Base-by-base conservation (phyloP, 2,113 vertebrate species). In the Catharus bicknelli region DNA sequence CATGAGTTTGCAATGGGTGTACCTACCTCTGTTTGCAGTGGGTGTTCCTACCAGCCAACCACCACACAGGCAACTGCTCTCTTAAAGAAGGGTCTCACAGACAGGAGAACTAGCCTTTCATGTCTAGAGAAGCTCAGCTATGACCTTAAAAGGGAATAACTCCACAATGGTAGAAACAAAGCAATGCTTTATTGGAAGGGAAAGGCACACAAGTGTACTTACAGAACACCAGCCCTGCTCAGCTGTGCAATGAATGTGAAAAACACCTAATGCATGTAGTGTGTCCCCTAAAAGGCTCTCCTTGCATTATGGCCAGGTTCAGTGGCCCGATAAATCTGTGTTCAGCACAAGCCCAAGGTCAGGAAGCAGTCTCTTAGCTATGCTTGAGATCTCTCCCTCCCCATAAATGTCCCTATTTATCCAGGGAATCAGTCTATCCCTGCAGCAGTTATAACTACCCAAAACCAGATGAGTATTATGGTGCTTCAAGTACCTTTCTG, bases 1-100 rank as follows among this genome's bases (percentile, higher is more conserved):
- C 11, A 3, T 0, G 11, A 54, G 16, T 54, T 11, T 73, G 47
- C 19, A 54, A 42, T 0, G 2, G 32, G 14, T 40, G 5, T 7
- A 45, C 7, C 29, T 26, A 63, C 29, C 10, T 29, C 50, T 53
- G 17, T 54, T 11, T 76, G 47, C 19, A 54, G 47, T 0, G 2
- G 32, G 14, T 40, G 5, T 7, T 42, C 5, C 29, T 26, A 63
- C 16, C 10, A 17, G 14, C 16, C 51, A 67, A 12, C 21, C 6
- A 80, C 23, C 19, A 45, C 4, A 1, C 0, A 0, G 36, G 25
- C 26, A 82, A 21, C 53, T 74, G 45, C 7, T 47, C 36, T 53
- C 67, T 34, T 47, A 40, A 67, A 68, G 36, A 78, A 17, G 13
- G 11, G 19, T 63, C 43, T 62, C 4, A 2, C 47, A 23, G 51